These are phyloP conservation scores for Hirtodrosophila histrioides DNA, from an alignment of 2,888 invertebrate species.

Conservation along the genomic window DNA sequence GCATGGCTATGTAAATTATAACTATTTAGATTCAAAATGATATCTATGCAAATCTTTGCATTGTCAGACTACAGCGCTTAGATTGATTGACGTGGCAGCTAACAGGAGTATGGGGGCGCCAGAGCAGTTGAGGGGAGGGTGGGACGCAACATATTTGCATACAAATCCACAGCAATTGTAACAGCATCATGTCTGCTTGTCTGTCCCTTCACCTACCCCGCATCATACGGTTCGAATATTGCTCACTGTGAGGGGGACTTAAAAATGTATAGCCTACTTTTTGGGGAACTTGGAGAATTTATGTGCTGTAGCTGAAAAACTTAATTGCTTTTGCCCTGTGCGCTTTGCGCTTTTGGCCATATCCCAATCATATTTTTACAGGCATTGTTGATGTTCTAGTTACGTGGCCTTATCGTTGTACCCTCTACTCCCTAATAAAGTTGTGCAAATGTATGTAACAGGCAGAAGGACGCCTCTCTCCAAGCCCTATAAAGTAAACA, in stretches of 20 bases:
- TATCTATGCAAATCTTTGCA: constrained; percentile 25
- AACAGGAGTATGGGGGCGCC: no score
- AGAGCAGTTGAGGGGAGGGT: no score
- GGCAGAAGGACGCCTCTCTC: no score
- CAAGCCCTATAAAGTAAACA: no score
- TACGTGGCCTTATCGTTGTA: no score
- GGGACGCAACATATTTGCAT: no score
- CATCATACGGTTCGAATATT: no score
- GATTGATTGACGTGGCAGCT: constrained; percentile 21
- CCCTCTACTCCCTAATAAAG: no score
- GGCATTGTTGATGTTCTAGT: background rate
- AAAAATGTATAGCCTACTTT: constrained; percentile 26
- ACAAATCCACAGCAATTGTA: background rate
- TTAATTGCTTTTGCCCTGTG: constrained; percentile 44
- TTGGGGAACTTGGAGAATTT: constrained; percentile 36
- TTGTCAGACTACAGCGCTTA: no score
- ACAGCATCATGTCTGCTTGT: background rate
- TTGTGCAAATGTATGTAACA: no score
- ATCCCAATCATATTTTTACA: constrained; percentile 20
- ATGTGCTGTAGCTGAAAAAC: constrained; percentile 40
- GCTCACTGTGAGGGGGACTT: no score
- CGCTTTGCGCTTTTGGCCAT: constrained; percentile 7
- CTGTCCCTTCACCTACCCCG: background rate
- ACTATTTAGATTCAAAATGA: constrained; percentile 15
- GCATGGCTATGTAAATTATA: background rate